These are phyloP conservation scores for Pogonocichla stellata DNA, from an alignment of 2,113 vertebrate species.

Conservation along the genomic window DNA sequence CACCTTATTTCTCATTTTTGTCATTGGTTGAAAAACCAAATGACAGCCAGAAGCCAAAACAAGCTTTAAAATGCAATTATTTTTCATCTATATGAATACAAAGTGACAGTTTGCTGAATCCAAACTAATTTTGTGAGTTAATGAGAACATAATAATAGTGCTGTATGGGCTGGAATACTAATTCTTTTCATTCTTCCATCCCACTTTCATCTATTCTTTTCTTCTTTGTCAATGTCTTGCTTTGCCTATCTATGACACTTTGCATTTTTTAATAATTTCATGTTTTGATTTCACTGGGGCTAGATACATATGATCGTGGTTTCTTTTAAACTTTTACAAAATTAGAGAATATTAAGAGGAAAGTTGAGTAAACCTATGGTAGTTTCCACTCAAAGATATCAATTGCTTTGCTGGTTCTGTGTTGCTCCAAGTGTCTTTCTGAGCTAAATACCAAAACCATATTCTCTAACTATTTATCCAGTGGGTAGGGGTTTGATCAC, in stretches of 20 bases:
- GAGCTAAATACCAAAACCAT: not conserved
- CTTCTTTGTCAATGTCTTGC: not conserved
- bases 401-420: not conserved
- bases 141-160: not conserved
- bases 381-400: not conserved
- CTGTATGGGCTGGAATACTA: not conserved
- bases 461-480: not conserved
- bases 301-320: rapidly evolving
- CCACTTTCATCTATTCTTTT: not conserved
- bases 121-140: not conserved
- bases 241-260: not conserved
- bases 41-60: not conserved
- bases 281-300: not conserved
- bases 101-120: not conserved
- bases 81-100: not conserved
- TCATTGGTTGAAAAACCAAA: not conserved
- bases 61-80: not conserved
- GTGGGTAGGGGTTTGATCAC: not conserved
- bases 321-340: not conserved
- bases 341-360: not conserved
- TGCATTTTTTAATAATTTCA: not conserved
- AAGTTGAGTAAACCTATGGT: not conserved
- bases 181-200: not conserved
- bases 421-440: not conserved
- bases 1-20: not conserved